Conservation (phyloP, 2,113 vertebrate genomes). For the Rhynchomys soricoides region DNA sequence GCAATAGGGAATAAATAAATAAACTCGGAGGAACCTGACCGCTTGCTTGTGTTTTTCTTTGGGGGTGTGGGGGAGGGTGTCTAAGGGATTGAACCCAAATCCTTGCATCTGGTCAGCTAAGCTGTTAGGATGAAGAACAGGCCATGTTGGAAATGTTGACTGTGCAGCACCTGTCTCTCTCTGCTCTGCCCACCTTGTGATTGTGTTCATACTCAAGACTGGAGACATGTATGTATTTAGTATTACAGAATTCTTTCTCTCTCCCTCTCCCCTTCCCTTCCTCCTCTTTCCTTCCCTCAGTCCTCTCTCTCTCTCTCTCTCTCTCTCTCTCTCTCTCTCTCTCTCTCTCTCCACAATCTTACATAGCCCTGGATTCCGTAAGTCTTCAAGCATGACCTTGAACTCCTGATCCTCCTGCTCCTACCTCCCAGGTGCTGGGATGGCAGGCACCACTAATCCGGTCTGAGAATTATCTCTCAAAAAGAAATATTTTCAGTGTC, state of each 20-base stretch:
- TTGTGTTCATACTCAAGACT: not conserved
- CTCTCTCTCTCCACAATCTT: not conserved
- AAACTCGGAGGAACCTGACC: not conserved
- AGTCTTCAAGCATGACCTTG: not conserved
- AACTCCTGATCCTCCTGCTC: not conserved
- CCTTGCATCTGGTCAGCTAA: not conserved
- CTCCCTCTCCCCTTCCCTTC: no score
- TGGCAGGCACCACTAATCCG: not conserved
- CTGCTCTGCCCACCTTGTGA: not conserved
- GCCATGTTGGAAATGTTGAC: not conserved
- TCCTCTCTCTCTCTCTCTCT: no score
- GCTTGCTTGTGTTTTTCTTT: not conserved
- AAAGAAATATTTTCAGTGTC: conserved; percentile 8
- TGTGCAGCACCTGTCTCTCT: not conserved
- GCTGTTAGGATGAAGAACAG: not conserved
- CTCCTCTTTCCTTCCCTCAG: not conserved
- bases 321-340: no score
- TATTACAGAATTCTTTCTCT: not conserved
- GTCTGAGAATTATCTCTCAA: conserved; percentile 30
- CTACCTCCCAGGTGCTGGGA: not conserved
- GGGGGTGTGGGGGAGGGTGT: rapidly evolving
- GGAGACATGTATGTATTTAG: not conserved
- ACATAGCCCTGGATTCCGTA: not conserved
- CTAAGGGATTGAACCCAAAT: not conserved
- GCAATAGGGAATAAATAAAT: not conserved